phyloP scores from a whole-genome alignment of 2,113 vertebrate species.

The Calypte anna region DNA sequence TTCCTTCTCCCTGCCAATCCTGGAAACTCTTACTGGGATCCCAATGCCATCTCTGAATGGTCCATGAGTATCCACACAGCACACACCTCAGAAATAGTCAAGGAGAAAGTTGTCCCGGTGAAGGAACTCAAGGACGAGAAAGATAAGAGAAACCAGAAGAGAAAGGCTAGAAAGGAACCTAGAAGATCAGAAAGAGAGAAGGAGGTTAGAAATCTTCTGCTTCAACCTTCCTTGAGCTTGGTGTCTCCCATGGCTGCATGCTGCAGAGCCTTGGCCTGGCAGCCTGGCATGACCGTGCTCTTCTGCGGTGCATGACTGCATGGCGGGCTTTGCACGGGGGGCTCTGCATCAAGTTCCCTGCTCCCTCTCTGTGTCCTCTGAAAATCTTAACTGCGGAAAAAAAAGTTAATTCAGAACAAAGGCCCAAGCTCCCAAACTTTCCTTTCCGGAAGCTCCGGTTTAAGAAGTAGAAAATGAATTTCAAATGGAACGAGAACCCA shows the following conservation, averaged over 20 bases:
- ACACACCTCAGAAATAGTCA: conserved; percentile 76
- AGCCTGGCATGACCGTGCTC: not conserved
- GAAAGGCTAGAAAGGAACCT: conserved; percentile 81
- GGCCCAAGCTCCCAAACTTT: rapidly evolving
- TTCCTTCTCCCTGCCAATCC: conserved; percentile 71
- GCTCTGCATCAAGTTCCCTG: not conserved
- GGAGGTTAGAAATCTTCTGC: conserved; percentile 81
- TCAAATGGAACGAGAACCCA: not conserved
- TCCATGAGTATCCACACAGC: conserved; percentile 79
- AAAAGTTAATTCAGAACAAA: not conserved
- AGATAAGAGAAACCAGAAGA: conserved; percentile 82
- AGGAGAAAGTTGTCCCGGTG: conserved; percentile 72
- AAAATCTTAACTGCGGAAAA: not conserved
- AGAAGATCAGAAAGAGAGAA: conserved; percentile 85
- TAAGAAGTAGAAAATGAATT: conserved; percentile 10
- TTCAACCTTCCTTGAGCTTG: conserved; percentile 10
- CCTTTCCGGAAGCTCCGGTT: not conserved
- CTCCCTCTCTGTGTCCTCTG: not conserved
- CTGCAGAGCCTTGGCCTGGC: not conserved
- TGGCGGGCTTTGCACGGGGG: not conserved
- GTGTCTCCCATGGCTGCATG: conserved; percentile 18
- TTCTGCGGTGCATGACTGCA: conserved; percentile 27
- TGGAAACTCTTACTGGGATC: conserved; percentile 67
- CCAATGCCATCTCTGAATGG: conserved; percentile 80
- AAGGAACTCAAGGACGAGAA: conserved; percentile 78